Evolutionary conservation across 2,888 invertebrate genomes (phyloP).

Genomic region (Toxonevra muliebris): DNA sequence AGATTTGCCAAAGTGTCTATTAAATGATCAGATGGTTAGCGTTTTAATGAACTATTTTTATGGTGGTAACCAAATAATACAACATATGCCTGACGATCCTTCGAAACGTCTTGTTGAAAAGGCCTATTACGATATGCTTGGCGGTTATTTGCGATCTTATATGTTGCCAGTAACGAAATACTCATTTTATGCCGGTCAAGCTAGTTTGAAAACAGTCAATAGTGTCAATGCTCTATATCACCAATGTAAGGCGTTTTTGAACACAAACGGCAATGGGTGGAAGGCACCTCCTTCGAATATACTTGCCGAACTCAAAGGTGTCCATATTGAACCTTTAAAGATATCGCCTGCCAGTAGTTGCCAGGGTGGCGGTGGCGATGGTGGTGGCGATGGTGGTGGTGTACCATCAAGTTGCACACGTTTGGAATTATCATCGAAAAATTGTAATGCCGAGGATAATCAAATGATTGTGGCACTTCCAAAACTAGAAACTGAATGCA

Average conservation of each 20-base stretch:
- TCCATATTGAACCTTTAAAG: slow-evolving; percentile 47
- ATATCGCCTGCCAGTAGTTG: slow-evolving; percentile 28
- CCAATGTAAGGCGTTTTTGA: slow-evolving; percentile 54
- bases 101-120: slow-evolving; percentile 47
- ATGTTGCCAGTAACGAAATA: slow-evolving; percentile 58
- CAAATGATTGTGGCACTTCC: slow-evolving; percentile 59
- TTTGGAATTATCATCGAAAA: slow-evolving; percentile 47
- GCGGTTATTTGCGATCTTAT: slow-evolving; percentile 59
- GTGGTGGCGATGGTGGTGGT: not conserved
- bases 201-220: slow-evolving; percentile 50
- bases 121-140: slow-evolving; percentile 61
- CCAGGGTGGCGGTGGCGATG: slow-evolving; percentile 19
- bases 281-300: slow-evolving; percentile 48
- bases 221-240: slow-evolving; percentile 51
- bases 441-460: slow-evolving; percentile 45
- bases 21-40: slow-evolving; percentile 52
- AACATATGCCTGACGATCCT: slow-evolving; percentile 43
- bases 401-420: slow-evolving; percentile 51
- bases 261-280: slow-evolving; percentile 65
- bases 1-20: slow-evolving; percentile 47
- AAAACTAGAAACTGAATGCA: slow-evolving; percentile 51
- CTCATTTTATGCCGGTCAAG: slow-evolving; percentile 60
- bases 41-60: slow-evolving; percentile 60
- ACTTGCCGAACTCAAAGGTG: slow-evolving; percentile 39
- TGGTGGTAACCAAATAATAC: slow-evolving; percentile 53